Percentiles rank a stretch among this genome's conserved stretches.
Evolutionary conservation across 92 coral and sea anemone species (phyloP).

Genomic region (Isaurus tuberculatus): DNA sequence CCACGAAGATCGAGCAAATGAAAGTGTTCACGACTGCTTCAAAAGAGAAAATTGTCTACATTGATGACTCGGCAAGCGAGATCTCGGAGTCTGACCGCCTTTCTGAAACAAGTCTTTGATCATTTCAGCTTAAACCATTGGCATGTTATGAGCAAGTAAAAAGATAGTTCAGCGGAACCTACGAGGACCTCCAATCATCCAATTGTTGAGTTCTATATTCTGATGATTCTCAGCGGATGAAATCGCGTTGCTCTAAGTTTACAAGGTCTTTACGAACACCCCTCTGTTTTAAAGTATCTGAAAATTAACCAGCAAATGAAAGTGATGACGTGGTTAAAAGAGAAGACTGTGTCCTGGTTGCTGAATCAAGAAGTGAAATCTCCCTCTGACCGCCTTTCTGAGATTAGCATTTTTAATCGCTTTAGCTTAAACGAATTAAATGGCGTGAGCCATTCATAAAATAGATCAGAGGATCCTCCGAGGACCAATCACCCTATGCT

Average conservation of each 20-base stretch:
- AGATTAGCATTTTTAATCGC: too few relatives aligned
- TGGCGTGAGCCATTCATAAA: too few relatives aligned
- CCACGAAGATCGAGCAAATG: constrained; percentile 28
- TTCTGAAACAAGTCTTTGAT: constrained; percentile 33
- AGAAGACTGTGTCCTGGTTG: not conserved
- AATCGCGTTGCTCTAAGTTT: not conserved
- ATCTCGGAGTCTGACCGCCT: constrained; percentile 25
- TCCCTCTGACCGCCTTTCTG: too few relatives aligned
- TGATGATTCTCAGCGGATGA: not conserved
- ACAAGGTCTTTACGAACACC: not conserved
- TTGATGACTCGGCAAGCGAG: constrained; percentile 41
- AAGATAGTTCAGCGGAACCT: not conserved
- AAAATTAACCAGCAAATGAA: not conserved
- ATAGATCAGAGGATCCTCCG: too few relatives aligned
- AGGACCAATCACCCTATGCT: too few relatives aligned
- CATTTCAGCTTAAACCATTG: not conserved
- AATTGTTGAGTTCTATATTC: not conserved
- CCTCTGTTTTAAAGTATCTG: not conserved
- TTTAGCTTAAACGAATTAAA: too few relatives aligned
- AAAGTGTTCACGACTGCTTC: constrained; percentile 18
- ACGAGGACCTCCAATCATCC: too few relatives aligned
- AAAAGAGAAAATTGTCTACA: constrained; percentile 37
- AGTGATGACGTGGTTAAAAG: not conserved
- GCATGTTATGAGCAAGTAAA: not conserved
- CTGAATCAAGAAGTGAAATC: too few relatives aligned